Evolutionary conservation across 64 coral and sea anemone species (phyloP).

Genomic region (Exaiptasia diaphana): DNA sequence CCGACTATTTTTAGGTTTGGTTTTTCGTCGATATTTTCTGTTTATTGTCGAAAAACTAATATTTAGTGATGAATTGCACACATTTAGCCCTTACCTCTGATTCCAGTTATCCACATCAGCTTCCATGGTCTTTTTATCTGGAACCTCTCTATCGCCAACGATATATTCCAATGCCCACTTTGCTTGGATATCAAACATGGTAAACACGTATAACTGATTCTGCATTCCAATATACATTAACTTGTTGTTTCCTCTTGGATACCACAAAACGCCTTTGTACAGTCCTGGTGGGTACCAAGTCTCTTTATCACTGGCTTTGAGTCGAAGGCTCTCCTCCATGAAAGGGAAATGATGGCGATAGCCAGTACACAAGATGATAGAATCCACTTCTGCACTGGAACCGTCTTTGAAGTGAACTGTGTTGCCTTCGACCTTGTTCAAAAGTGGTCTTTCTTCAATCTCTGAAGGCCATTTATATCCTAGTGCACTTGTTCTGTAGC

Average conservation of each 20-base stretch:
- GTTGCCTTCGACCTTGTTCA: conserved; percentile 40
- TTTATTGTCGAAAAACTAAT: no score
- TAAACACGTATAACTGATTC: conserved; percentile 31
- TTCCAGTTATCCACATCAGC: conserved; percentile 19
- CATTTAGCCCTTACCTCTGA: conserved; percentile 6
- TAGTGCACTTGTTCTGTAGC: conserved; percentile 7
- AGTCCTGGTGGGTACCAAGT: conserved; percentile 9
- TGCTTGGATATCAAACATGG: conserved; percentile 56
- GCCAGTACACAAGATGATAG: conserved; percentile 60
- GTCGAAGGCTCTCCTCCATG: conserved; percentile 19
- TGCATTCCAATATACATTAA: conserved; percentile 37
- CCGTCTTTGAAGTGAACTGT: conserved; percentile 56
- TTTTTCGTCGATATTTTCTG: no score
- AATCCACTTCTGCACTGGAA: conserved; percentile 24
- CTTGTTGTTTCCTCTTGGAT: conserved; percentile 37
- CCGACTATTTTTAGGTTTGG: no score
- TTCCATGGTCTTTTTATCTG: conserved; percentile 32
- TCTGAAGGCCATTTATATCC: conserved; percentile 45
- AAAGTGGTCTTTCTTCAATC: conserved; percentile 39
- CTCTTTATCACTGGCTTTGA: not conserved
- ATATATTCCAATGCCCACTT: conserved; percentile 36
- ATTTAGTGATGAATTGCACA: no score
- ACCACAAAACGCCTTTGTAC: conserved; percentile 35
- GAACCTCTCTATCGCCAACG: conserved; percentile 33
- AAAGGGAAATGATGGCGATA: conserved; percentile 38